Percentiles rank a stretch among this genome's conserved stretches.
Conservation (phyloP, 2,113 vertebrate genomes). For the Ageneiosus marmoratus region DNA sequence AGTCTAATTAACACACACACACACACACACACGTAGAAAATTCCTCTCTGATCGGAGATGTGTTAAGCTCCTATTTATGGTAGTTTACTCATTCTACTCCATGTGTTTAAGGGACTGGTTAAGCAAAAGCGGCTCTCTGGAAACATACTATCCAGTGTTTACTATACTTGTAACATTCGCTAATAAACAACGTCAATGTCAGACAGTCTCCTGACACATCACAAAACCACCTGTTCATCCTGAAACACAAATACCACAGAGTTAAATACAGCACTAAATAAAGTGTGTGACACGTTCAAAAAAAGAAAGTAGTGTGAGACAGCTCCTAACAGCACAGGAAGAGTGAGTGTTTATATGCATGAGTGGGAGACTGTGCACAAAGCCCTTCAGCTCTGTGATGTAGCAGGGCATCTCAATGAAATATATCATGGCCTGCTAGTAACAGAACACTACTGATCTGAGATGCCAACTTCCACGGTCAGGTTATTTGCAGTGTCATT, state of each 20-base stretch:
- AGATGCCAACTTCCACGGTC: no score
- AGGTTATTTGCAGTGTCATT: no score
- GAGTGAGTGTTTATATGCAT: neutral
- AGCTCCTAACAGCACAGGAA: neutral
- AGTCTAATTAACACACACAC: neutral
- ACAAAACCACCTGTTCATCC: neutral
- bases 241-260: neutral
- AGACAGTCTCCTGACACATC: neutral
- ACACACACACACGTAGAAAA: neutral
- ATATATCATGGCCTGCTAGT: neutral
- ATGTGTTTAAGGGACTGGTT: neutral
- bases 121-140: neutral
- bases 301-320: constrained; percentile 17
- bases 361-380: neutral
- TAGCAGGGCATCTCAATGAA: constrained; percentile 7
- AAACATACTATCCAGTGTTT: neutral
- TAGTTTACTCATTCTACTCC: neutral
- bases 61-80: no score
- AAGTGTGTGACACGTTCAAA: constrained; percentile 11
- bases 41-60: neutral
- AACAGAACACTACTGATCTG: neutral
- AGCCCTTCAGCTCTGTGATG: constrained; percentile 10
- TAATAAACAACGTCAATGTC: constrained; percentile 1
- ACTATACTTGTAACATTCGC: neutral
- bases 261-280: neutral